A percentile compares a stretch with the other conserved stretches of the same genome.
Evolutionary conservation across 1,140 invertebrate genomes (phyloP).

Genomic region (Palaemon carinicauda): DNA sequence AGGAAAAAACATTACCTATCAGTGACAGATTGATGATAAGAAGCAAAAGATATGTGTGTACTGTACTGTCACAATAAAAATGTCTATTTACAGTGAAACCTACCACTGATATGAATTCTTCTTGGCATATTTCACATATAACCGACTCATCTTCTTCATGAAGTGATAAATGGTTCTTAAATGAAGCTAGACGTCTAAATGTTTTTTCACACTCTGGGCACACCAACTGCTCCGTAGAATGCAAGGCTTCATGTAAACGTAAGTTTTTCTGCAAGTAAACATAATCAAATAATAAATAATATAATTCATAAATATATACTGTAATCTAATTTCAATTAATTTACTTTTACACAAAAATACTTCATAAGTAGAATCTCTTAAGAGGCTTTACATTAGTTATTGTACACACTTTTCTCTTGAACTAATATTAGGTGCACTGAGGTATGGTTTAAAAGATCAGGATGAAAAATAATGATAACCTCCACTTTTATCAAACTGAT

Average conservation of each 20-base stretch:
- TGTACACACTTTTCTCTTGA: too few species aligned
- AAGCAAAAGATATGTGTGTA: background rate
- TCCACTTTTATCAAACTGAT: too few species aligned
- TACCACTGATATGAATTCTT: constrained; percentile 58
- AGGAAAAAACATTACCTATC: background rate
- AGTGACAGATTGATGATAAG: background rate
- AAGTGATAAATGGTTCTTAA: constrained; percentile 52
- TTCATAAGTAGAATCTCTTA: too few species aligned
- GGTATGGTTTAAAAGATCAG: too few species aligned
- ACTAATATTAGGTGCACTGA: too few species aligned
- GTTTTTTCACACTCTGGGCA: constrained; percentile 54
- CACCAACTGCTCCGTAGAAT: constrained; percentile 24
- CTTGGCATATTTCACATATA: constrained; percentile 50
- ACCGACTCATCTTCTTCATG: constrained; percentile 57
- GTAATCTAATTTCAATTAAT: too few species aligned
- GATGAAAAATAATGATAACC: too few species aligned
- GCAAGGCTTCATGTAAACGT: constrained; percentile 40
- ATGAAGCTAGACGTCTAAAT: constrained; percentile 57
- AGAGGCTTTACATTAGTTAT: too few species aligned
- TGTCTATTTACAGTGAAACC: background rate
- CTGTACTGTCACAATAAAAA: background rate
- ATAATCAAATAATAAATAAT: background rate
- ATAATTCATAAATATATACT: background rate
- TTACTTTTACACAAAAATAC: too few species aligned
- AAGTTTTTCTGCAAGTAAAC: constrained; percentile 46